Percentiles rank a stretch among this genome's conserved stretches.
Conservation (phyloP, 92 coral and sea anemone genomes). For the Bergia puertoricense region DNA sequence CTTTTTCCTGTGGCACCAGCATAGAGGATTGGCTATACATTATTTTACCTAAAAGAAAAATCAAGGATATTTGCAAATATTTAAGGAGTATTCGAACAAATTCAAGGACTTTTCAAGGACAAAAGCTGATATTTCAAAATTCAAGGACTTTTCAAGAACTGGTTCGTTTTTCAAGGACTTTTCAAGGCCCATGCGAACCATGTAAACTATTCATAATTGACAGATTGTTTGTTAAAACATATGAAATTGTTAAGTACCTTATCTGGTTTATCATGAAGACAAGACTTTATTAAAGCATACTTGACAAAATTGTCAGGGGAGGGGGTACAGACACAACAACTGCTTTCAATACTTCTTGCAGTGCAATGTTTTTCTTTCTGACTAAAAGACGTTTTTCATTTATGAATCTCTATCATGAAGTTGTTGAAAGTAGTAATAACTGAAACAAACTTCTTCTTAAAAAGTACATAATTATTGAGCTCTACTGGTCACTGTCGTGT, state of each 20-base stretch:
- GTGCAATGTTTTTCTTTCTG: neutral
- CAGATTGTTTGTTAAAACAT: neutral
- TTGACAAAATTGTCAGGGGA: conserved; percentile 10
- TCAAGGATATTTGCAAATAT: no score
- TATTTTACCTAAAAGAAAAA: no score
- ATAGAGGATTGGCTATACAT: no score
- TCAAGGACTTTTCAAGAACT: no score
- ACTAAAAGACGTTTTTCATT: neutral
- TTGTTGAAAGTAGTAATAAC: neutral
- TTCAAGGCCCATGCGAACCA: no score
- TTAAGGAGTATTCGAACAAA: no score
- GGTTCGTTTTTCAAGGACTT: no score
- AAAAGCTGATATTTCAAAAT: no score
- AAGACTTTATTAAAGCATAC: neutral
- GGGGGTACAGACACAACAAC: conserved; percentile 46
- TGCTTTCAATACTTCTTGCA: conserved; percentile 5
- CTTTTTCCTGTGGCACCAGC: no score
- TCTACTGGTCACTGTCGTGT: neutral
- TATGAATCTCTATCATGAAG: no score
- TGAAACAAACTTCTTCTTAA: neutral
- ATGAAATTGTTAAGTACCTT: neutral
- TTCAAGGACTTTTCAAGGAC: no score
- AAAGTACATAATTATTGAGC: neutral
- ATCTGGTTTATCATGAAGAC: neutral
- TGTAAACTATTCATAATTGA: neutral